Evolutionary conservation across 2,888 invertebrate species (phyloP).

Genomic region (Platycheirus rosarum): DNA sequence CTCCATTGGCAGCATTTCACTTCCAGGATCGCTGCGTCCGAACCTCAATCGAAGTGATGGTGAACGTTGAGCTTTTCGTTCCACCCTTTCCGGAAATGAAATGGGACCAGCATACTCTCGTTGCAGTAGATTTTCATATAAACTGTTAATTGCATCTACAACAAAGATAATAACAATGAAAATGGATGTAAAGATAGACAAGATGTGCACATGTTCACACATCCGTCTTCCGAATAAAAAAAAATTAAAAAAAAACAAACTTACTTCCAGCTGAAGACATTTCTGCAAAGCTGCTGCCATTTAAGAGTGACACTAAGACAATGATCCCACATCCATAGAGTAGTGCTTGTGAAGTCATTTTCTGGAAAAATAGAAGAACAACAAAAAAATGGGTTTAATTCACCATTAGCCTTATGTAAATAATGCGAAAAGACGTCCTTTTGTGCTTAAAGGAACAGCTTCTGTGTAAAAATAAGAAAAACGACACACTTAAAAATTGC

Average conservation of each 20-base stretch:
- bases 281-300: slow-evolving; percentile 75
- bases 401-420: slow-evolving; percentile 58
- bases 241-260: slow-evolving; percentile 22
- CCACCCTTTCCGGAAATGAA: slow-evolving; percentile 84
- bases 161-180: slow-evolving; percentile 5
- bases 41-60: slow-evolving; percentile 90
- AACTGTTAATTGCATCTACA: slow-evolving; percentile 78
- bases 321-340: slow-evolving; percentile 65
- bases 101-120: slow-evolving; percentile 82
- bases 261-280: slow-evolving; percentile 72
- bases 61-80: slow-evolving; percentile 90
- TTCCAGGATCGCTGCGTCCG: slow-evolving; percentile 88
- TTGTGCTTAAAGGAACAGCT: background rate
- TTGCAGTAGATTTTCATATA: slow-evolving; percentile 81
- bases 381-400: slow-evolving; percentile 54
- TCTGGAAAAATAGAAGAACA: slow-evolving; percentile 48
- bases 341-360: slow-evolving; percentile 69
- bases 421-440: slow-evolving; percentile 40
- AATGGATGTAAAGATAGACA: no score
- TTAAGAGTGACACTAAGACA: slow-evolving; percentile 55
- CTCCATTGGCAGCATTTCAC: slow-evolving; percentile 74
- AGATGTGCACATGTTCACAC: no score
- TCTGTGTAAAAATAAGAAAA: slow-evolving; percentile 5
- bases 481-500: slow-evolving; percentile 40
- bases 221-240: background rate